Percentiles rank a stretch among this genome's conserved stretches.
Evolutionary conservation across 2,888 invertebrate species (phyloP).

Genomic region (Caenorhabditis virilis): DNA sequence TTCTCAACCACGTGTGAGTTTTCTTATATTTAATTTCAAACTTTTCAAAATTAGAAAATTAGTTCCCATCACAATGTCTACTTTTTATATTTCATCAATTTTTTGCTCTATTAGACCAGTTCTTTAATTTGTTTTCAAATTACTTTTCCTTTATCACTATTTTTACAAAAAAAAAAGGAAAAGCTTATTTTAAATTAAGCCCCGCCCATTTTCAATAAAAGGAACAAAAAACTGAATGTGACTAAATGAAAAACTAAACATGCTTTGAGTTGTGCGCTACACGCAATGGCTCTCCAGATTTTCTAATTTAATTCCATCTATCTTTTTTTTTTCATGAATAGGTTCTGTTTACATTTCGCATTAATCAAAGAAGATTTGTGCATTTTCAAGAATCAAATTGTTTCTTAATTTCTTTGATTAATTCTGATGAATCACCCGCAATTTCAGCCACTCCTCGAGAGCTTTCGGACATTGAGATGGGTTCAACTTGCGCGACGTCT

Average conservation of each 20-base stretch:
- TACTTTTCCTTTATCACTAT: too few species aligned
- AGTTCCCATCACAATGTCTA: too few species aligned
- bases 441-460: constrained; percentile 27
- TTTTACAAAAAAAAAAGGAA: neutral
- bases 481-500: constrained; percentile 11
- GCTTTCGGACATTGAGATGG: constrained; percentile 31
- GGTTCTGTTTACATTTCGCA: neutral
- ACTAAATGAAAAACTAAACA: too few species aligned
- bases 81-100: too few species aligned
- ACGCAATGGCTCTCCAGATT: neutral
- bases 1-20: too few species aligned
- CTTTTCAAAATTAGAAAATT: too few species aligned
- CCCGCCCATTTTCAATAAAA: too few species aligned
- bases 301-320: constrained; percentile 1
- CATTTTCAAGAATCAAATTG: neutral
- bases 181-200: neutral
- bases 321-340: constrained; percentile 5
- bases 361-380: neutral
- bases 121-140: too few species aligned
- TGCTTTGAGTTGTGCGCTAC: neutral
- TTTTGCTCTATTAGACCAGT: too few species aligned
- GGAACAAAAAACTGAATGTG: too few species aligned
- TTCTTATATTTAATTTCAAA: too few species aligned
- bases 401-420: neutral
- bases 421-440: too few species aligned